These are phyloP conservation scores for Cuniculus paca DNA, from an alignment of 2,797 vertebrate genomes.

Conservation along the genomic window DNA sequence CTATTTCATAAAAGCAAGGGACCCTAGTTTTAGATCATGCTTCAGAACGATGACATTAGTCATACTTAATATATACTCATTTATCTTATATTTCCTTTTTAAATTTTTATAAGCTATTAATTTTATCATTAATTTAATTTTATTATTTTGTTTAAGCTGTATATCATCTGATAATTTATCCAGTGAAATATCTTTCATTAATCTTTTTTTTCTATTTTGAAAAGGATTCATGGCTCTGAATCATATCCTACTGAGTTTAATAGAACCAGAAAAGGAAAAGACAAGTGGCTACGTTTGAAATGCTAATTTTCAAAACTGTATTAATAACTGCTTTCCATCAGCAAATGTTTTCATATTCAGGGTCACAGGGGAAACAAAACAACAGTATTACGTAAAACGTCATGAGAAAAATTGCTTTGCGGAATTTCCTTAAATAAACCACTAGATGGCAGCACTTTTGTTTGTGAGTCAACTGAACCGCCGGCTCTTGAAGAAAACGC, in stretches of 20 bases:
- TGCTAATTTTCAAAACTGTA: neutral
- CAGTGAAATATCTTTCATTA: constrained; percentile 36
- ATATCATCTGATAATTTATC: constrained; percentile 28
- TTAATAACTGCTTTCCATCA: constrained; percentile 35
- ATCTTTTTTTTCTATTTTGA: constrained; percentile 59
- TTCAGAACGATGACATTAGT: neutral
- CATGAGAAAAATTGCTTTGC: neutral
- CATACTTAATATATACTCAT: neutral
- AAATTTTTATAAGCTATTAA: neutral
- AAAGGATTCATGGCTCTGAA: neutral
- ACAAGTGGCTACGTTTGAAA: neutral
- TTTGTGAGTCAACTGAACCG: constrained; percentile 38
- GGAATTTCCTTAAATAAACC: constrained; percentile 68
- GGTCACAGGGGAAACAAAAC: neutral
- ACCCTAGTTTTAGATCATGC: neutral
- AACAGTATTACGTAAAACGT: neutral
- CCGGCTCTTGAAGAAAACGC: neutral
- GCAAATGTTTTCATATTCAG: neutral
- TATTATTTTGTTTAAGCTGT: constrained; percentile 21
- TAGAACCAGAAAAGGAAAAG: neutral
- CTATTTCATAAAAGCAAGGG: constrained; percentile 40
- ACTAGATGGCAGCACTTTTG: constrained; percentile 81
- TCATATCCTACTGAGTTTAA: constrained; percentile 30
- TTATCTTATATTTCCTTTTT: constrained; percentile 30
- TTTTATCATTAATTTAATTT: constrained; percentile 26